Base-by-base conservation (phyloP, 2,113 vertebrate species). In the Meles meles region DNA sequence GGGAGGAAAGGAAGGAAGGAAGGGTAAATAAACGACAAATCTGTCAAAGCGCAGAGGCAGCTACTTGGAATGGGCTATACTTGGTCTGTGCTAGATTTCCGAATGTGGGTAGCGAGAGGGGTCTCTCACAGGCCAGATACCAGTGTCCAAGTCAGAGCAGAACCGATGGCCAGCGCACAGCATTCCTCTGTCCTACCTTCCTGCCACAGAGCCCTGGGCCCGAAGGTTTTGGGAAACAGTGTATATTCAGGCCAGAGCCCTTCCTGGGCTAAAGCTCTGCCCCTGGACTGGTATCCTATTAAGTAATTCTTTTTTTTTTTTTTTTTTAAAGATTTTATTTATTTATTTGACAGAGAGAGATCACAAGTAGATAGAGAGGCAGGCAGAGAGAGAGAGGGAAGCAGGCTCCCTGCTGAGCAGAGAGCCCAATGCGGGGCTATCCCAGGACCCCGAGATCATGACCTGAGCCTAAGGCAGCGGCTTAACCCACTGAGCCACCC, bases 221-320 rank as follows among this genome's bases (percentile, higher is more conserved):
- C 5, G 11, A 31, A 44, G 7, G 80, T 25, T 94, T 81, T 63
- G 25, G 84, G 79, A 94, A 59, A 55, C 4, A 7, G 5, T 20
- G 2, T 63, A 23, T 21, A 8, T 37, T 39, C 39, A 77, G 63
- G 44, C 23, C 85, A 14, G 59, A 71, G 34, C 34, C 52, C 90
- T 59, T 44, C 21, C 13, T 17, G 31, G 25, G 25, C 61, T 85
- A 61, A 79, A 82, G 27, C 18, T 92, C 61, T 82, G 93, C 8
- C 39, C 42, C 9, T 67, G 29, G 15, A 15, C 44, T 72, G 37
- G 90, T 80, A 69, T 42, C n/a, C 84, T 88, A 23, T 44, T 88
- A 47, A 84, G 84, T 39, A 44, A 79, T 89, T 81, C 95, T 86
- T 44, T 90, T n/a, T n/a, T n/a, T n/a, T n/a, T n/a, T n/a, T n/a